phyloP scores from a whole-genome alignment of 1,140 invertebrate species.

The Drosophila baimaii region DNA sequence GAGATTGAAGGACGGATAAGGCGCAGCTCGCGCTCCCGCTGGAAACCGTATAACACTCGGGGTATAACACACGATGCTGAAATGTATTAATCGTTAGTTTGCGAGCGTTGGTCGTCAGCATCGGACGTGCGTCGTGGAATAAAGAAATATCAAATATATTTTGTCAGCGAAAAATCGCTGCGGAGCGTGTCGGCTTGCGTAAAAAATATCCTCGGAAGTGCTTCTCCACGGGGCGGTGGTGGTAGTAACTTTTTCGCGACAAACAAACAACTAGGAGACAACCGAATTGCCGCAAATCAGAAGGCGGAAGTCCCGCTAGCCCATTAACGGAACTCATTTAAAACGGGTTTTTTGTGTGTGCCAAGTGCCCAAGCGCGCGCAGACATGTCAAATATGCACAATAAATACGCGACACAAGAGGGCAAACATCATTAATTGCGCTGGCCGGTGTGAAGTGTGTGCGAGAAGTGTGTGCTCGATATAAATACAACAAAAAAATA shows the following conservation, averaged over 20 bases:
- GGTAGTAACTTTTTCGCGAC: constrained; percentile 10
- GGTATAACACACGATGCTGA: constrained; percentile 31
- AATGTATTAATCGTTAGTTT: constrained; percentile 49
- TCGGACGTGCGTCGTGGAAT: constrained; percentile 63
- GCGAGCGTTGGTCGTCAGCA: constrained; percentile 72
- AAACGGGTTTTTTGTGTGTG: neutral
- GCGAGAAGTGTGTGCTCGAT: constrained; percentile 28
- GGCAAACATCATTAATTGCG: constrained; percentile 75
- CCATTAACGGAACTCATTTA: constrained; percentile 14
- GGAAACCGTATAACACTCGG: constrained; percentile 48
- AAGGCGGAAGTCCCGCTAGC: constrained; percentile 1
- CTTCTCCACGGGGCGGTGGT: neutral
- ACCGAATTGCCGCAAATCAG: neutral
- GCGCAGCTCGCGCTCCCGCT: constrained; percentile 24
- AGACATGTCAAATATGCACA: constrained; percentile 57
- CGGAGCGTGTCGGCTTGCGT: constrained; percentile 32
- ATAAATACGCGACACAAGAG: constrained; percentile 50
- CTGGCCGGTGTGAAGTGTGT: constrained; percentile 23
- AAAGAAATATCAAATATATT: neutral
- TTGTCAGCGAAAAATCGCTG: constrained; percentile 22
- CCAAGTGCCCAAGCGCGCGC: constrained; percentile 5
- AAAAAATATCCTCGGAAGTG: constrained; percentile 19
- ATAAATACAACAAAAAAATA: constrained; percentile 5
- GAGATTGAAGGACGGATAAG: neutral
- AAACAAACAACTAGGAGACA: constrained; percentile 5